A percentile compares a stretch with the other conserved stretches of the same genome.
These are phyloP conservation scores for Exocentrus adspersus DNA, from an alignment of 2,888 invertebrate genomes.

Conservation along the genomic window DNA sequence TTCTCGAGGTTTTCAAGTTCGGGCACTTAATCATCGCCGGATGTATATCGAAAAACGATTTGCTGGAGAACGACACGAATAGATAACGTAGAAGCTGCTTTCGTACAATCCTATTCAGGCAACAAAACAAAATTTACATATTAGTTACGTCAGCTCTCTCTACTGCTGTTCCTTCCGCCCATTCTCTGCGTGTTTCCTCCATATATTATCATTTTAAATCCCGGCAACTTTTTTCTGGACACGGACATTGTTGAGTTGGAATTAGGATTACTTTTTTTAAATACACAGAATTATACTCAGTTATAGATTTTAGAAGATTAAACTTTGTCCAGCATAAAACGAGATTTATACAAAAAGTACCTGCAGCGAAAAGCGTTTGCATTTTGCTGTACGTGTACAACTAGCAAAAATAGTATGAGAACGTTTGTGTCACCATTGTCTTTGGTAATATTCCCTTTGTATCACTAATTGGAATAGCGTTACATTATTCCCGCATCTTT, in stretches of 20 bases:
- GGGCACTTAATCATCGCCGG: not conserved
- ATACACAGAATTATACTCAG: no score
- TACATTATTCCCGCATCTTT: no score
- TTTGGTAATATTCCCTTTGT: no score
- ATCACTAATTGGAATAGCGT: no score
- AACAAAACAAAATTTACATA: slow-evolving; percentile 20
- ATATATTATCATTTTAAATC: not conserved
- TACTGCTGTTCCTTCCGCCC: not conserved
- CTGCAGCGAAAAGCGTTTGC: no score
- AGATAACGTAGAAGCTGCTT: not conserved
- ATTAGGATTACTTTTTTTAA: no score
- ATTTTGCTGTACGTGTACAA: no score
- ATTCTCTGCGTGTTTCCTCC: not conserved
- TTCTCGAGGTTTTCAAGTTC: not conserved
- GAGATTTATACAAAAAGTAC: no score
- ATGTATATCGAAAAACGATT: not conserved
- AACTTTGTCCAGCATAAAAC: no score
- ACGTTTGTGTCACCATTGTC: no score
- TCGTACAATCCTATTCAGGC: slow-evolving; percentile 2
- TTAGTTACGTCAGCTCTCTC: slow-evolving; percentile 8
- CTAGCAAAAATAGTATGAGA: no score
- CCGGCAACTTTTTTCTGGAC: not conserved
- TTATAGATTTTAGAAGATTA: no score
- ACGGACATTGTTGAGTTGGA: not conserved
- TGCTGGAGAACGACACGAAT: not conserved